Base-by-base conservation (phyloP, 2,113 vertebrate species). In the Pogonocichla stellata region DNA sequence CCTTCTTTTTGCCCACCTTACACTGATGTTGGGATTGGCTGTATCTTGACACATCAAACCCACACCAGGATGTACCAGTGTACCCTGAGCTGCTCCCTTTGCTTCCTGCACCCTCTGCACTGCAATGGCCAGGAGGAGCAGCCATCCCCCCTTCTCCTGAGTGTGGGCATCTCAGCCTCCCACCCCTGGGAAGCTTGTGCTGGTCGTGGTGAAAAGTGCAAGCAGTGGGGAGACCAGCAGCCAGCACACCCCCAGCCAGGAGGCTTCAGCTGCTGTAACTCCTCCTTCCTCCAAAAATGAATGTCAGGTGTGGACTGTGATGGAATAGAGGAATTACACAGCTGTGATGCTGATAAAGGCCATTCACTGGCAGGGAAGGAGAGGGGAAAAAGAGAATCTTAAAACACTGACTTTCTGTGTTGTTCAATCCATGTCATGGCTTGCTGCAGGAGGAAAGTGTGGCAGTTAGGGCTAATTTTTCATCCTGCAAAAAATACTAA, bases 131-230 rank as follows among this genome's bases (percentile, higher is more conserved):
- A n/a, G 23, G 8, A 75, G 43, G 36, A 69, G 53, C n/a, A 58
- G 18, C 45, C 64, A 5, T 14, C 4, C 1, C 5, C 9, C 34
- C n/a, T 89, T 74, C 69, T 73, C 23, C 73, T 82, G 56, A 56
- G 23, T 0, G 1, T 19, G 40, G 58, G 26, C 36, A 86, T 8
- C 43, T 73, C 2, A 0, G n/a, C 28, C 20, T 81, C 34, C 33
- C 47, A 26, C 5, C 15, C 1, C 0, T 7, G 47, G 65, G 38
- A 42, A 62, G 10, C 23, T 84, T 40, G 31, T 4, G 9, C 50
- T 66, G 43, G 10, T 45, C 33, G 26, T 24, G n/a, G 15, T 48
- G 70, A n/a, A 69, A 69, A 15, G n/a, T 19, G 42, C 60, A 61
- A 34, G 62, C 43, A 54, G 9, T 0, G 3, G 42, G 5, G 9